Percentiles rank a stretch among this genome's conserved stretches.
Evolutionary conservation across 2,113 vertebrate species (phyloP).

Genomic region (Festucalex cinctus): DNA sequence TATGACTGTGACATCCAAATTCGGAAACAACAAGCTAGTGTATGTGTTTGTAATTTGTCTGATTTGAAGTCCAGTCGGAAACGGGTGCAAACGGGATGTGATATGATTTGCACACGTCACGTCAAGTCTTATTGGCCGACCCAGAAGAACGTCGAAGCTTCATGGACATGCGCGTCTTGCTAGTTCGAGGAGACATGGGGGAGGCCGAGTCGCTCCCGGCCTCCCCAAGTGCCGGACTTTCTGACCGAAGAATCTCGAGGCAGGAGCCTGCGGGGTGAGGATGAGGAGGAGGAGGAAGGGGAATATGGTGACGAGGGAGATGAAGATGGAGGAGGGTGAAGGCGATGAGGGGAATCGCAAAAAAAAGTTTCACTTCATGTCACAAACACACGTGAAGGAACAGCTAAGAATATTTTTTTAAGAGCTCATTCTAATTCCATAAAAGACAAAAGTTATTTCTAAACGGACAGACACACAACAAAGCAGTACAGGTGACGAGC

Average conservation of each 20-base stretch:
- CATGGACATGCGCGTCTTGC: conserved; percentile 99
- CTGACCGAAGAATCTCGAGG: conserved; percentile 86
- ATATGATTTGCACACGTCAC: neutral
- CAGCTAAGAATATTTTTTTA: neutral
- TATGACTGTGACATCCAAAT: neutral
- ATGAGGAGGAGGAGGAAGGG: neutral
- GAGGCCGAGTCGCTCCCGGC: conserved; percentile 91
- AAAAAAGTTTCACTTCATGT: conserved; percentile 24
- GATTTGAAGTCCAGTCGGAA: conserved; percentile 1
- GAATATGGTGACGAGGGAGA: neutral
- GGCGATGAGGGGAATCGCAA: conserved; percentile 32
- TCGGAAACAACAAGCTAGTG: neutral
- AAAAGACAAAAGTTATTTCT: conserved; percentile 2
- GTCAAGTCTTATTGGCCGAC: conserved; percentile 95
- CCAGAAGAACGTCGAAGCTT: conserved; percentile 96
- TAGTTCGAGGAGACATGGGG: conserved; percentile 96
- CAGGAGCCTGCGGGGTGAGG: conserved; percentile 80
- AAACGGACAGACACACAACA: neutral
- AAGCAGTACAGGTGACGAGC: neutral
- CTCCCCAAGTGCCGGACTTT: conserved; percentile 84
- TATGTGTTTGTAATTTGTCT: neutral
- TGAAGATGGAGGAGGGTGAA: conserved; percentile 8
- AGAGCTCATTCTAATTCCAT: neutral
- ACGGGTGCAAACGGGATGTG: neutral
- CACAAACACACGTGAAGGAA: neutral